Base-by-base conservation (phyloP, 2,797 vertebrate species). In the Falco biarmicus region DNA sequence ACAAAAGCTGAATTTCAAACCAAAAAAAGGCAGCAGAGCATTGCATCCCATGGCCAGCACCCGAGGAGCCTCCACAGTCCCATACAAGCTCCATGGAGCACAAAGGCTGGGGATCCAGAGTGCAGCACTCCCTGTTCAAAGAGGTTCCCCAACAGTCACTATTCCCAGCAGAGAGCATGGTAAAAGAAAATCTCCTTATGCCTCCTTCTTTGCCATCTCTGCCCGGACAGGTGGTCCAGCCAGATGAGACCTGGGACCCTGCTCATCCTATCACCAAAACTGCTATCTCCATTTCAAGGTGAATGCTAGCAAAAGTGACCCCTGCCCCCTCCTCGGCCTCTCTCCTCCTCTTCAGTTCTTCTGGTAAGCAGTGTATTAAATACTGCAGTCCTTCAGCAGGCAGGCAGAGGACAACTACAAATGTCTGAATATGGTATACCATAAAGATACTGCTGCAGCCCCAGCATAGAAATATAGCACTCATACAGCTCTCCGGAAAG, bases 31-130 rank as follows among this genome's bases (percentile, higher is more conserved):
- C 24, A 68, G 53, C 1, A 0, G 34, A 63, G 8, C 34, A 16
- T 11, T 5, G n/a, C 32, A 34, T 79, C 8, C 50, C 48, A 14
- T 3, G 3, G 22, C 6, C 22, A n/a, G 26, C 3, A 7, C 26
- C 59, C 2, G 4, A 83, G 63, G 50, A 85, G 48, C n/a, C 37
- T 74, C 70, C 2, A 3, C 32, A 89, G 32, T 28, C 29, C 71
- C 41, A 3, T 10, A 34, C 0, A 0, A 89, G 64, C n/a, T 78
- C 53, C 0, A 0, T 2, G 11, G n/a, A 82, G 20, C 37, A 48
- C 16, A 63, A 37, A 79, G n/a, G 13, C 29, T 32, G 14, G n/a
- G n/a, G 50, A 76, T 60, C 21, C 10, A 24, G 37, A 45, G 31
- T 45, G 34, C 37, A 86, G 43, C 43, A 76, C 2, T 7, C 20